Evolutionary conservation across 2,888 invertebrate genomes (phyloP).

Genomic region (Conops quadrifasciatus): DNA sequence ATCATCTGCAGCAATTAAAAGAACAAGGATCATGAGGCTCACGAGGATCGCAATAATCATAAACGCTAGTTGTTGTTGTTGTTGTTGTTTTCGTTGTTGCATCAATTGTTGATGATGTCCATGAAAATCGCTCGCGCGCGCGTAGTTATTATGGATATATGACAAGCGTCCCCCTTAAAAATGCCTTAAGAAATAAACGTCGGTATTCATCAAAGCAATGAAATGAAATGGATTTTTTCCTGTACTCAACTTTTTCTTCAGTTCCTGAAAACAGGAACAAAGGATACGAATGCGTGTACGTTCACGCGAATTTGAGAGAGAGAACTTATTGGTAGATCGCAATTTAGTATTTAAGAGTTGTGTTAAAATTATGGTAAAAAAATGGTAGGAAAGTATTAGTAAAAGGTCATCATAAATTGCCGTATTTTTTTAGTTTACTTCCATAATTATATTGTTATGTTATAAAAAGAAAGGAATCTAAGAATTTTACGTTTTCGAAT

Average conservation of each 20-base stretch:
- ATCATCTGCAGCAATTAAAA: slow-evolving; percentile 50
- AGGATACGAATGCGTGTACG: neutral
- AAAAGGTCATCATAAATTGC: no score
- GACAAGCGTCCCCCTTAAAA: slow-evolving; percentile 58
- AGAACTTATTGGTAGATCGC: no score
- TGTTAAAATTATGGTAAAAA: no score
- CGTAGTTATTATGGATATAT: slow-evolving; percentile 48
- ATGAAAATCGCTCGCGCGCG: slow-evolving; percentile 45
- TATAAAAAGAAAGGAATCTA: no score
- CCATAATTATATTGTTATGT: no score
- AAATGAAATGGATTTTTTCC: neutral
- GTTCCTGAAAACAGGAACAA: neutral
- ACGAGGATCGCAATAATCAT: slow-evolving; percentile 29
- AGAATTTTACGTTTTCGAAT: no score
- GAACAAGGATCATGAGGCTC: slow-evolving; percentile 51
- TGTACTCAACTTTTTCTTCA: neutral
- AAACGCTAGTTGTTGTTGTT: neutral
- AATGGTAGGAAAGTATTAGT: no score
- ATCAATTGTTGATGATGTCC: slow-evolving; percentile 26
- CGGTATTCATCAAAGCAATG: slow-evolving; percentile 25
- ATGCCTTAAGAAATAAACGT: slow-evolving; percentile 13
- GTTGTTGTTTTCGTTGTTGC: slow-evolving; percentile 15
- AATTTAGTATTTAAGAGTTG: no score
- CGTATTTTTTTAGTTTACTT: no score
- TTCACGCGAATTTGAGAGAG: neutral